Percentiles rank a stretch among this genome's conserved stretches.
Evolutionary conservation across 1,140 invertebrate genomes (phyloP).

Genomic region (Camponotus floridanus): DNA sequence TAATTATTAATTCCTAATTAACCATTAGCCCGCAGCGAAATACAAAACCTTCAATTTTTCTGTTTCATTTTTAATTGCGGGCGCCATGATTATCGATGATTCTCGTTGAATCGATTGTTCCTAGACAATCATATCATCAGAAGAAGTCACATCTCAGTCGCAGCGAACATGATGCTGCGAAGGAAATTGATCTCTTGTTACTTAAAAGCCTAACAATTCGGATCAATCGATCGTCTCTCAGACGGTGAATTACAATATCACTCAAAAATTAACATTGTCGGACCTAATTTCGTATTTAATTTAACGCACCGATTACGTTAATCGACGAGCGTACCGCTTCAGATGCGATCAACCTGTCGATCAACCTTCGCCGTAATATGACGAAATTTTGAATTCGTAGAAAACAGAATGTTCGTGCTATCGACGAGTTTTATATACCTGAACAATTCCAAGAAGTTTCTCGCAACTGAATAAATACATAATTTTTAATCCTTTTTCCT

Average conservation of each 20-base stretch:
- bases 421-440: neutral
- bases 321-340: neutral
- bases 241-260: slow-evolving; percentile 33
- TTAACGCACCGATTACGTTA: slow-evolving; percentile 39
- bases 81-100: neutral
- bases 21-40: neutral
- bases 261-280: neutral
- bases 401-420: slow-evolving; percentile 4
- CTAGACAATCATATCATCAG: neutral
- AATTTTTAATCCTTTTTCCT: neutral
- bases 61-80: neutral
- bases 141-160: slow-evolving; percentile 48
- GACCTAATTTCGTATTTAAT: slow-evolving; percentile 46
- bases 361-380: slow-evolving; percentile 49
- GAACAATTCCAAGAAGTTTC: neutral
- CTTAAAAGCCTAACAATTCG: slow-evolving; percentile 23
- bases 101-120: slow-evolving; percentile 31
- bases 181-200: slow-evolving; percentile 22
- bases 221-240: neutral
- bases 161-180: slow-evolving; percentile 12
- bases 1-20: neutral
- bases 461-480: slow-evolving; percentile 32
- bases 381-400: slow-evolving; percentile 44
- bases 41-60: neutral
- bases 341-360: slow-evolving; percentile 23